These are phyloP conservation scores for Babylonia areolata DNA, from an alignment of 1,140 invertebrate genomes.

Conservation along the genomic window DNA sequence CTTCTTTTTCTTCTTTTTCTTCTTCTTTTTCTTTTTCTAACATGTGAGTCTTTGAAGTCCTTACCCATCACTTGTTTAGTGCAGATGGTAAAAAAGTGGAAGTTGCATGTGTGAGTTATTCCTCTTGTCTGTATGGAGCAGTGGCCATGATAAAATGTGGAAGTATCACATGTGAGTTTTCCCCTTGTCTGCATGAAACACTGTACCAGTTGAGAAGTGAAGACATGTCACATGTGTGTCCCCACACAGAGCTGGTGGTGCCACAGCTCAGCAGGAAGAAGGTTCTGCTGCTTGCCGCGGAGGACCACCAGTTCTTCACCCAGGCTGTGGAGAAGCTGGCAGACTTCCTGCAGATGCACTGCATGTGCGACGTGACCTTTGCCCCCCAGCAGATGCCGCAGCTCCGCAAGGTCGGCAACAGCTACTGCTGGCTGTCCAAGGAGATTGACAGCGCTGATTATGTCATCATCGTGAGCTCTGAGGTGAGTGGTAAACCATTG, in stretches of 20 bases:
- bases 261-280: slow-evolving; percentile 23
- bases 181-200: too few relatives aligned
- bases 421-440: slow-evolving; percentile 30
- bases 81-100: too few relatives aligned
- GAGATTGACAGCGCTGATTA: slow-evolving; percentile 19
- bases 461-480: slow-evolving; percentile 26
- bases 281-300: slow-evolving; percentile 43
- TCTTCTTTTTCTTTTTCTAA: too few relatives aligned
- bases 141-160: too few relatives aligned
- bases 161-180: too few relatives aligned
- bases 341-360: slow-evolving; percentile 41
- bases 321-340: slow-evolving; percentile 42
- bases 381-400: slow-evolving; percentile 40
- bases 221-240: too few relatives aligned
- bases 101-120: too few relatives aligned
- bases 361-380: slow-evolving; percentile 47
- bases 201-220: too few relatives aligned
- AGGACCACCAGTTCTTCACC: slow-evolving; percentile 44
- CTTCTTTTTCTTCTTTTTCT: too few relatives aligned
- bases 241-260: not conserved
- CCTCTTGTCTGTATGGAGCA: too few relatives aligned
- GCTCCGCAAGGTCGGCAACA: slow-evolving; percentile 29
- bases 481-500: not conserved
- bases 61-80: too few relatives aligned
- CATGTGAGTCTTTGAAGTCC: too few relatives aligned